Base-by-base conservation (phyloP, 2,797 vertebrate species). In the Pelobates cultripes region DNA sequence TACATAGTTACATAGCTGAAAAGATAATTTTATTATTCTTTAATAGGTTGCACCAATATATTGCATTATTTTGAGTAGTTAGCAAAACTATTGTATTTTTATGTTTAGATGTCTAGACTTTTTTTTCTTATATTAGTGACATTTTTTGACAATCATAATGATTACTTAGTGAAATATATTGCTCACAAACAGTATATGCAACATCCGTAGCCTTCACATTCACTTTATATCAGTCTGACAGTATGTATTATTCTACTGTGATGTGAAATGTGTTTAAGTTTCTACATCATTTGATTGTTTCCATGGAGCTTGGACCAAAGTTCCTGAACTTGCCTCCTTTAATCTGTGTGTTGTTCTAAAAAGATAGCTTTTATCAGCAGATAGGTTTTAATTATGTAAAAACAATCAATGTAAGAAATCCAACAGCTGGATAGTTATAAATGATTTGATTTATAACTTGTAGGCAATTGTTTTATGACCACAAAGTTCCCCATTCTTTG, bases 231-330 rank as follows among this genome's bases (percentile, higher is more conserved):
- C 61, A 47, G 41, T 41, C 44, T 47, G 60, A 76, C 61, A 76
- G n/a, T 40, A 63, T 7, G 42, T 45, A 75, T 63, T 63, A 51
- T 44, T 63, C 15, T 67, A 66, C 13, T 66, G 51, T 15, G 14
- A n/a, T 64, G 4, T 7, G 61, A 64, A 64, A 64, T 17, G n/a
- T 5, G 66, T 88, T 85, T 88, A 91, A 83, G 85, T 85, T 87
- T 91, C 86, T 87, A 85, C 87, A 88, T 91, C 86, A 79, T 89
- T 90, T 86, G 88, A 89, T 89, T 90, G 89, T 89, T 85, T 66
- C 88, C 86, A 87, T 86, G 87, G 88, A 68, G 43, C 87, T 73
- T 0, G 0, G 73, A 74, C 86, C 86, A 78, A 88, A 81, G 85
- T 79, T 88, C 88, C 86, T 85, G 79, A 12, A 71, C 70, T 53